Percentiles rank a stretch among this genome's conserved stretches.
These are phyloP conservation scores for Caenorhabditis angaria DNA, from an alignment of 2,888 invertebrate genomes.

Conservation along the genomic window DNA sequence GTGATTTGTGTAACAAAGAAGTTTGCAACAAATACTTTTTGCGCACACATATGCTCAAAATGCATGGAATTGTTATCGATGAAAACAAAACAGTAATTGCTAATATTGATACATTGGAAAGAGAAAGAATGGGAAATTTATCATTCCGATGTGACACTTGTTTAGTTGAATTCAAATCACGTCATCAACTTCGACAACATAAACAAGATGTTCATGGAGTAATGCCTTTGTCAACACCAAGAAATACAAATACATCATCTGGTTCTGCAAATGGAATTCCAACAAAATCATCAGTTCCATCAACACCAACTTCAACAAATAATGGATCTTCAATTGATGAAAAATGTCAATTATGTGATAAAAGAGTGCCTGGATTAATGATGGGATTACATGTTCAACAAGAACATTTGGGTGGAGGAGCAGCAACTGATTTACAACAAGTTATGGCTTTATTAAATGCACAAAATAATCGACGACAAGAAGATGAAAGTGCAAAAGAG, in stretches of 20 bases:
- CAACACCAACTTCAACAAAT: conserved; percentile 22
- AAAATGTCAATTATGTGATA: conserved; percentile 50
- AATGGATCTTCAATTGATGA: conserved; percentile 22
- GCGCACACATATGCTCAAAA: conserved; percentile 85
- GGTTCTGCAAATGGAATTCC: not conserved
- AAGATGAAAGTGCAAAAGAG: not conserved
- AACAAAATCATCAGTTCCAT: conserved; percentile 15
- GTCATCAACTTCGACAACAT: conserved; percentile 95
- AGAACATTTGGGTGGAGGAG: conserved; percentile 34
- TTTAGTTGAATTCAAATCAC: conserved; percentile 96
- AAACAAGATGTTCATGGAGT: conserved; percentile 98
- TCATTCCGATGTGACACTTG: conserved; percentile 87
- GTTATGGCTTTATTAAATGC: conserved; percentile 22
- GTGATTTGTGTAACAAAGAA: conserved; percentile 73
- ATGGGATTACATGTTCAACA: conserved; percentile 42
- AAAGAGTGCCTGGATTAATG: conserved; percentile 28
- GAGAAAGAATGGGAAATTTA: conserved; percentile 65
- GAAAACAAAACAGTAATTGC: conserved; percentile 73
- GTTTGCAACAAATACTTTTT: conserved; percentile 99
- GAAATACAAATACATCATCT: conserved; percentile 9
- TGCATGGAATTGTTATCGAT: conserved; percentile 79
- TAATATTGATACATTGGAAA: conserved; percentile 71
- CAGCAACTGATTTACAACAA: conserved; percentile 21
- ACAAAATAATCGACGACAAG: not conserved
- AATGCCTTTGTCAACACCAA: conserved; percentile 48